A percentile compares a stretch with the other conserved stretches of the same genome.
These are phyloP conservation scores for Camarhynchus parvulus DNA, from an alignment of 2,113 vertebrate species.

Conservation along the genomic window DNA sequence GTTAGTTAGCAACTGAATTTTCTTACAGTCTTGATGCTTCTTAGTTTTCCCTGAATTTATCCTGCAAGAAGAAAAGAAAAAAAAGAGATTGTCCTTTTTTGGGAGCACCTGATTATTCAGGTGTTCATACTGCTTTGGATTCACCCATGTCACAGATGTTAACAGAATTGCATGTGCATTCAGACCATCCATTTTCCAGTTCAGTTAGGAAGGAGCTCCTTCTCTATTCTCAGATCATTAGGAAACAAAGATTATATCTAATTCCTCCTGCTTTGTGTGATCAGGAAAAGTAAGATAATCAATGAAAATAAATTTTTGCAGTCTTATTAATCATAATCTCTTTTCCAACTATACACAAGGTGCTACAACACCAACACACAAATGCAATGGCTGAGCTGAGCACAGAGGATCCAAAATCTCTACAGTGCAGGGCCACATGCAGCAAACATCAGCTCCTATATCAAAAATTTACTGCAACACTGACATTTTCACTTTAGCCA, in stretches of 20 bases:
- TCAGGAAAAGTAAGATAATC: neutral
- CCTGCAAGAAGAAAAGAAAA: neutral
- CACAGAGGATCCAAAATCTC: neutral
- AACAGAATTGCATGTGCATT: neutral
- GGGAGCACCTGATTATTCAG: neutral
- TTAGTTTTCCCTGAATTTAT: neutral
- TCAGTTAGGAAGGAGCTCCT: neutral
- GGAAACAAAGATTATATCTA: neutral
- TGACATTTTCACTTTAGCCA: neutral
- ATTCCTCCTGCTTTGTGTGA: neutral
- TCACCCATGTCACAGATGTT: neutral
- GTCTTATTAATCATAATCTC: neutral
- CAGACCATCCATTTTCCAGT: neutral
- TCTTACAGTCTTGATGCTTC: neutral
- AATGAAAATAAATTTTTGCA: neutral
- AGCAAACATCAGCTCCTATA: neutral
- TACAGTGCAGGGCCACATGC: neutral
- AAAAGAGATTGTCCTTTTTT: neutral
- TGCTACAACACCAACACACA: neutral
- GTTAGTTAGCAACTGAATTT: neutral
- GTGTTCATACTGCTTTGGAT: neutral
- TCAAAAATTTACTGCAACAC: accelerated
- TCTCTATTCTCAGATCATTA: neutral
- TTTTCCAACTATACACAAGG: neutral
- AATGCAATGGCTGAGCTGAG: neutral